These are phyloP conservation scores for Phaetusa simplex DNA, from an alignment of 2,113 vertebrate genomes.

Conservation along the genomic window DNA sequence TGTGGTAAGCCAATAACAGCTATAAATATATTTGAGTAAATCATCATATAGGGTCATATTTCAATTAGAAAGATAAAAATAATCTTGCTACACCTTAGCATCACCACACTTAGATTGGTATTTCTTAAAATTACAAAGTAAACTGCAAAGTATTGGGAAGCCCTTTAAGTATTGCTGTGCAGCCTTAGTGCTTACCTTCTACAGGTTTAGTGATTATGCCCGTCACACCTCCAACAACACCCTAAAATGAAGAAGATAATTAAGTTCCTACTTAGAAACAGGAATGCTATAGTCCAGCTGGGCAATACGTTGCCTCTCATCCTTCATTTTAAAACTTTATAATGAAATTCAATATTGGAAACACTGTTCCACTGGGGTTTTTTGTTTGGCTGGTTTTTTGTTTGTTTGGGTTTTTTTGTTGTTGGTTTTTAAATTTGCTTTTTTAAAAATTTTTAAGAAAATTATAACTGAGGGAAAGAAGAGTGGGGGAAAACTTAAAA, in stretches of 20 bases:
- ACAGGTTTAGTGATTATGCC: constrained; percentile 97
- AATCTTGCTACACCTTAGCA: background rate
- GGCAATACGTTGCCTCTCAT: background rate
- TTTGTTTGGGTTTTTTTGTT: background rate
- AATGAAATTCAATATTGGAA: background rate
- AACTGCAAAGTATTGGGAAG: background rate
- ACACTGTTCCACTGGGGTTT: accelerated
- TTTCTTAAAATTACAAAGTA: background rate
- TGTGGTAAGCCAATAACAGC: background rate
- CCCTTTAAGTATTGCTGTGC: background rate
- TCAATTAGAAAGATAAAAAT: background rate
- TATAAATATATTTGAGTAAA: background rate
- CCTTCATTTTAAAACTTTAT: background rate
- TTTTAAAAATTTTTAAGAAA: background rate
- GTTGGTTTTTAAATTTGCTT: too few relatives aligned
- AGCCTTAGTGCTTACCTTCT: constrained; percentile 81
- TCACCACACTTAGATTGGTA: background rate
- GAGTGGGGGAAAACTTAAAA: background rate
- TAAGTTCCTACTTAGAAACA: background rate
- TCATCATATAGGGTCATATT: accelerated
- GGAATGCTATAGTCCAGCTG: background rate
- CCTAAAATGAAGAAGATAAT: constrained; percentile 74
- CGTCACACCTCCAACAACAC: constrained; percentile 91
- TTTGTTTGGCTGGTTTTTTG: too few relatives aligned
- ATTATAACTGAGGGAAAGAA: background rate